Evolutionary conservation across 2,888 invertebrate genomes (phyloP).

Genomic region (Ptychoptera albimana): DNA sequence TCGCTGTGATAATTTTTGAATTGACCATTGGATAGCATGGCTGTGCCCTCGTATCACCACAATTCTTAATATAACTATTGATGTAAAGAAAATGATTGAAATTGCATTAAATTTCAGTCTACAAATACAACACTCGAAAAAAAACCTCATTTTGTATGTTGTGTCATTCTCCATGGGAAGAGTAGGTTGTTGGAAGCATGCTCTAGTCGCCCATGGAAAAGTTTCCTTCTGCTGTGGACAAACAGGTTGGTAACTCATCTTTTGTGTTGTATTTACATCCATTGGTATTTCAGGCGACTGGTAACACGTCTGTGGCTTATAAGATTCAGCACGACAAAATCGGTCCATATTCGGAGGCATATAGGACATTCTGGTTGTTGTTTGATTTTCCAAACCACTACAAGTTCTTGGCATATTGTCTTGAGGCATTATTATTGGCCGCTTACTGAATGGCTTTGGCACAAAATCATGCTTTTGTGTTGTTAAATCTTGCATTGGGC

Average conservation of each 20-base stretch:
- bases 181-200: slow-evolving; percentile 1
- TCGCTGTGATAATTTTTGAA: neutral
- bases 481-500: slow-evolving; percentile 53
- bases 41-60: slow-evolving; percentile 1
- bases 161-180: slow-evolving; percentile 14
- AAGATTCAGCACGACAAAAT: neutral
- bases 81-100: too few relatives aligned
- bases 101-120: too few relatives aligned
- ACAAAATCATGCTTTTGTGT: slow-evolving; percentile 59
- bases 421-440: slow-evolving; percentile 16
- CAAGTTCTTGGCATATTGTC: slow-evolving; percentile 17
- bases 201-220: slow-evolving; percentile 21
- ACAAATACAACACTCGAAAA: too few relatives aligned
- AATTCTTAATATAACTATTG: neutral
- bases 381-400: slow-evolving; percentile 24
- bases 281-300: slow-evolving; percentile 18
- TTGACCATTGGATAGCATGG: neutral
- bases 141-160: slow-evolving; percentile 20
- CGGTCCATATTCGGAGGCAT: slow-evolving; percentile 19
- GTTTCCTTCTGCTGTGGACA: slow-evolving; percentile 26
- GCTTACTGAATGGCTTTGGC: slow-evolving; percentile 37
- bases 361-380: slow-evolving; percentile 24
- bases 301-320: slow-evolving; percentile 15
- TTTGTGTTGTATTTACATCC: slow-evolving; percentile 32
- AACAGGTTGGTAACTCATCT: slow-evolving; percentile 36